phyloP scores from a whole-genome alignment of 2,113 vertebrate genomes.

The Piaya cayana region DNA sequence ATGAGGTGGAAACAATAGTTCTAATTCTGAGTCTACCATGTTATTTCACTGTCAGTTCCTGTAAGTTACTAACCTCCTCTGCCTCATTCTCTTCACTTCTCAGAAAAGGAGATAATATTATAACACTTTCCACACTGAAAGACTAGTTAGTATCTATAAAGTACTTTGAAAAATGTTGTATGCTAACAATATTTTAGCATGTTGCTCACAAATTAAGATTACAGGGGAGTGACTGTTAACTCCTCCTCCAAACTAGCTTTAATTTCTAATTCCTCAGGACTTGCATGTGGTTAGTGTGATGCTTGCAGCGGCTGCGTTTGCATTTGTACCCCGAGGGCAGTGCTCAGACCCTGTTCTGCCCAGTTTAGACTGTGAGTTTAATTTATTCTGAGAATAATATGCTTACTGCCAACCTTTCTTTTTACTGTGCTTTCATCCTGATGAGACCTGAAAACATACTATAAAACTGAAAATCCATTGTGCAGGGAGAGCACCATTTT shows the following conservation, averaged over 20 bases:
- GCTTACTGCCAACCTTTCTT: neutral
- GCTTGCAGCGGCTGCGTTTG: neutral
- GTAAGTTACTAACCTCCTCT: neutral
- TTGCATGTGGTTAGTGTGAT: neutral
- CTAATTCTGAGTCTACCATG: neutral
- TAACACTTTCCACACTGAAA: neutral
- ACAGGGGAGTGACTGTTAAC: neutral
- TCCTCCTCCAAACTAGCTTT: neutral
- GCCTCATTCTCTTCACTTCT: neutral
- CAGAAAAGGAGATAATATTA: neutral
- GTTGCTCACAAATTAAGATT: neutral
- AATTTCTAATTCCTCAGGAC: neutral
- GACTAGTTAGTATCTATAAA: neutral
- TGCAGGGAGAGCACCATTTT: neutral
- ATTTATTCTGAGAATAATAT: neutral
- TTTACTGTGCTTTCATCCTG: neutral
- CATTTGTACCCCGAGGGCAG: neutral
- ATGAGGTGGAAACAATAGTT: neutral
- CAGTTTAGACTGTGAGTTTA: neutral
- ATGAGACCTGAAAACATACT: neutral
- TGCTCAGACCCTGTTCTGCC: neutral
- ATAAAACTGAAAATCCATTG: neutral
- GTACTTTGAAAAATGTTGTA: neutral
- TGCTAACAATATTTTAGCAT: neutral
- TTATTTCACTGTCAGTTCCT: neutral